These are phyloP conservation scores for Oncorhynchus tshawytscha DNA, from an alignment of 2,113 vertebrate species.

Conservation along the genomic window DNA sequence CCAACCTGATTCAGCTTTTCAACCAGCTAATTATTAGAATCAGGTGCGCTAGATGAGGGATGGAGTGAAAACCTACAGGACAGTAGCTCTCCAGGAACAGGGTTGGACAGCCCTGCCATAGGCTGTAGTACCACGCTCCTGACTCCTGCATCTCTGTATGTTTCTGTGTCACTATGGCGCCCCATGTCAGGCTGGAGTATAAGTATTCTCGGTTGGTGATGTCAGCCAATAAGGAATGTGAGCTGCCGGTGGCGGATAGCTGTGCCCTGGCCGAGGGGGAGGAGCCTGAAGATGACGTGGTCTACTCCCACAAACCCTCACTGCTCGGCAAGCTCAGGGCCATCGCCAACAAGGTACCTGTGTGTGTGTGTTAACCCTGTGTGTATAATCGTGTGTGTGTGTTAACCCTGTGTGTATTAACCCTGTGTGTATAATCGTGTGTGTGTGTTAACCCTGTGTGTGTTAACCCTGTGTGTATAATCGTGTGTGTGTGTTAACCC, in stretches of 20 bases:
- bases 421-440: background rate
- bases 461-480: background rate
- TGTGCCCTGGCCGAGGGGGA: constrained; percentile 95
- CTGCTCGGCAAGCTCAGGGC: constrained; percentile 92
- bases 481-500: background rate
- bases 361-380: background rate
- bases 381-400: background rate
- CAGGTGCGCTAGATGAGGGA: too few species aligned
- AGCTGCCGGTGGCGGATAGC: constrained; percentile 94
- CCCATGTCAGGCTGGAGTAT: constrained; percentile 84
- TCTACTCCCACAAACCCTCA: constrained; percentile 87
- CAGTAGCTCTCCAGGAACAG: too few species aligned
- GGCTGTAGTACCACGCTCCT: background rate
- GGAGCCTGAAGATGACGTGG: constrained; percentile 90
- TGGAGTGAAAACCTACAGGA: too few species aligned
- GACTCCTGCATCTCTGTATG: background rate
- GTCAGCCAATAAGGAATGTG: constrained; percentile 92
- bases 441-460: background rate
- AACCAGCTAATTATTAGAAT: too few species aligned
- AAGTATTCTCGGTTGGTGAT: constrained; percentile 98
- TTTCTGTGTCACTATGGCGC: constrained; percentile 4
- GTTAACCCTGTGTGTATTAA: too few species aligned
- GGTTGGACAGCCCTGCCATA: background rate
- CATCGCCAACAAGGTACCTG: constrained; percentile 85
- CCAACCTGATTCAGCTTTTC: too few species aligned